Evolutionary conservation across 2,888 invertebrate genomes (phyloP), one percentile per base, ranked within the genome.

Genomic region (Plebejus melissa): DNA sequence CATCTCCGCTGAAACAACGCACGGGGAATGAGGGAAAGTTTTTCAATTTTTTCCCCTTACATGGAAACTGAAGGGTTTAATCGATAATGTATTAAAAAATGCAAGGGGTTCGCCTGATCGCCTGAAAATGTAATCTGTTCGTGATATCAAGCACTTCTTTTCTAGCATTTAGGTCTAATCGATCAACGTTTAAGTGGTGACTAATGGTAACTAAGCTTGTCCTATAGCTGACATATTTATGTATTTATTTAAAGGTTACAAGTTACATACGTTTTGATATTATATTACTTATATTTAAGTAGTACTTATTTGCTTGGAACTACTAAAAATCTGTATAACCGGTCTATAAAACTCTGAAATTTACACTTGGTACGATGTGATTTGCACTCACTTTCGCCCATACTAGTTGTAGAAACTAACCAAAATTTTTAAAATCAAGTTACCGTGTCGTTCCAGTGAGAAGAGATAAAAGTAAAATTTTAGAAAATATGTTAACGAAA

Each of bases 1-100:
- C 91, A 97, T 95, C 94, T 97, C 97, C 92, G 97, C 97, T 97
- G 92, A 94, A 80, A 77, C 77, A 75, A 79, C 38, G 41, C 72
- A 71, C 36, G 75, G 28, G 75, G 75, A 77, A 71, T 71, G 41
- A 50, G n/a, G 50, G 32, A 60, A 41, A 74, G 38, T 76, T n/a
- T 74, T 77, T 74, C 74, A 69, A 32, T 41, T 36, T 65, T 28
- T 72, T 72, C 13, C 32, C 72, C 54, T 54, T 13, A 54, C 71
- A 71, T 71, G 50, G 72, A 32, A 32, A 72, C 72, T 72, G 46
- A 72, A 72, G 72, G 72, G 72, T 72, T 72, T 72, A 32, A 54
- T 72, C 72, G 72, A 72, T 72, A 71, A 32, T 13, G 16, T 46
- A 46, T 50, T 13, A 72, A 71, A 50, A 72, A 72, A 72, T 28